Evolutionary conservation across 1,140 invertebrate species (phyloP).

Genomic region (Lepidurus couesii): DNA sequence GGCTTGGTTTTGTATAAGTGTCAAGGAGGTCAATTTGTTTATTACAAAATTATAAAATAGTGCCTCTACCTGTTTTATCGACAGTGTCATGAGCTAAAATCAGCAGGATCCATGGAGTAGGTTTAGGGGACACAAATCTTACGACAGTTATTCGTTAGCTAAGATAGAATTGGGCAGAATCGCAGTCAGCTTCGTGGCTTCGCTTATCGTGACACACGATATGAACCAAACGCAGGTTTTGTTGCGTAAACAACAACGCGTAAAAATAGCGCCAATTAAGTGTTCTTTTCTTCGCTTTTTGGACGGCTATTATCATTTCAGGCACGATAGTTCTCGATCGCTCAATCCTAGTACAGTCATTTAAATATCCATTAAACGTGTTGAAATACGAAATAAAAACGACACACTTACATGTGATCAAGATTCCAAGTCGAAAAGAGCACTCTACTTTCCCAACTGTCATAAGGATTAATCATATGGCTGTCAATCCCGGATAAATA

Average conservation of each 20-base stretch:
- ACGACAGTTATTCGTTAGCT: not conserved
- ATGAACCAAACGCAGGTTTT: not conserved
- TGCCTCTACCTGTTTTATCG: too few species aligned
- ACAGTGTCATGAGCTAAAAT: not conserved
- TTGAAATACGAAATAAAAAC: not conserved
- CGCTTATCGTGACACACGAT: constrained; percentile 8
- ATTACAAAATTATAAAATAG: too few species aligned
- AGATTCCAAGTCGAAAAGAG: constrained; percentile 1
- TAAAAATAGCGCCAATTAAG: constrained; percentile 10
- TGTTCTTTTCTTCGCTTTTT: not conserved
- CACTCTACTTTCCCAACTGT: not conserved
- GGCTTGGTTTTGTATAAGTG: too few species aligned
- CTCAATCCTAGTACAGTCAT: not conserved
- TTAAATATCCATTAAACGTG: not conserved
- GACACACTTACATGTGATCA: not conserved
- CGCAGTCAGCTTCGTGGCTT: not conserved
- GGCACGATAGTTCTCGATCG: constrained; percentile 15
- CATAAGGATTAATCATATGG: not conserved
- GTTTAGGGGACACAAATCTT: not conserved
- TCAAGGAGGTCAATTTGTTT: too few species aligned
- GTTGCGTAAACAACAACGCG: not conserved
- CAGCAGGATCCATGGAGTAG: not conserved
- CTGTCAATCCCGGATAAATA: not conserved
- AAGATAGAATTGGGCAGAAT: not conserved
- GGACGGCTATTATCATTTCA: not conserved